phyloP scores from a whole-genome alignment of 1,140 invertebrate species.

The Aphis craccivora region DNA sequence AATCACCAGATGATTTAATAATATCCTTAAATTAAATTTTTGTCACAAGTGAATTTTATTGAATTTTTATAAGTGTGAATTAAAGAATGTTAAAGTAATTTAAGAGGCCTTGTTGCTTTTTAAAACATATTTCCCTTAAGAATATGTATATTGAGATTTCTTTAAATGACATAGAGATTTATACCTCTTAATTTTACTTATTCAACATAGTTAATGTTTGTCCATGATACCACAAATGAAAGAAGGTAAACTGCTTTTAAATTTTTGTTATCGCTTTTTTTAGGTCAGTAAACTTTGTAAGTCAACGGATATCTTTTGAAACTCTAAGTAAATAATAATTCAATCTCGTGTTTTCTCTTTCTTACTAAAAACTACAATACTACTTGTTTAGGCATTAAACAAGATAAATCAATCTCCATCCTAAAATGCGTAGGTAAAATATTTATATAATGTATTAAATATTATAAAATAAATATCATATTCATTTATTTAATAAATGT shows the following conservation, averaged over 20 bases:
- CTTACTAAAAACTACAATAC: not conserved
- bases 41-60: not conserved
- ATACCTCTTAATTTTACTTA: not conserved
- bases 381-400: not conserved
- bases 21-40: not conserved
- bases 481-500: not conserved
- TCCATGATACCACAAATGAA: not conserved
- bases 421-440: not conserved
- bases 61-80: not conserved
- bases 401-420: not conserved
- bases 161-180: not conserved
- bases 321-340: constrained; percentile 20
- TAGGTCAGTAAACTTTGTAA: constrained; percentile 33
- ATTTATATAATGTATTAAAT: not conserved
- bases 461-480: not conserved
- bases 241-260: not conserved
- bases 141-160: not conserved
- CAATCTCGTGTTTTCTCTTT: not conserved
- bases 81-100: not conserved
- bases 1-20: not conserved
- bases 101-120: not conserved
- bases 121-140: not conserved
- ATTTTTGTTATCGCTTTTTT: not conserved
- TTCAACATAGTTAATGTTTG: not conserved
- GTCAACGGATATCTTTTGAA: not conserved